phyloP scores from a whole-genome alignment of 2,113 vertebrate genomes.

The Emydocephalus ijimae region DNA sequence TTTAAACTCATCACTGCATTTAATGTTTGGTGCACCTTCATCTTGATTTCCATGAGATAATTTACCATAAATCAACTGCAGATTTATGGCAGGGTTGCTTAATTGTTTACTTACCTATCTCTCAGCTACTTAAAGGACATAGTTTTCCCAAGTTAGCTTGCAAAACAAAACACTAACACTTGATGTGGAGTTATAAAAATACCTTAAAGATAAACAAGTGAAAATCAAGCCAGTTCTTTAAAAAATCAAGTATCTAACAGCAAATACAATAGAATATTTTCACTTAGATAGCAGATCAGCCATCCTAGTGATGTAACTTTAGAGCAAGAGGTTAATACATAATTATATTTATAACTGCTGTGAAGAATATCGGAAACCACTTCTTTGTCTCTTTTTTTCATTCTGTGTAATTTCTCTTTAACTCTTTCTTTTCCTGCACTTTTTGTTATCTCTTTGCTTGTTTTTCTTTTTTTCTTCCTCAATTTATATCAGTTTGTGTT shows the following conservation, averaged over 20 bases:
- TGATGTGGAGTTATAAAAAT: not conserved
- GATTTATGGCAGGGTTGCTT: not conserved
- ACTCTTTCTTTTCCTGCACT: not conserved
- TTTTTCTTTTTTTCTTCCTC: not conserved
- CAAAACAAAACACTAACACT: not conserved
- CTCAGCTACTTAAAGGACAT: not conserved
- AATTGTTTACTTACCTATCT: not conserved
- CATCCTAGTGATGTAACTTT: not conserved
- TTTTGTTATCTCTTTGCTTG: not conserved
- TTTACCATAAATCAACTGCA: not conserved
- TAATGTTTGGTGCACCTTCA: not conserved
- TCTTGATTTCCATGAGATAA: not conserved
- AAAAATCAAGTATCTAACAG: not conserved
- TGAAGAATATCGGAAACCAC: not conserved
- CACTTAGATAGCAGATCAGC: not conserved
- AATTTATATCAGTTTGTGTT: not conserved
- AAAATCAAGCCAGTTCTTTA: not conserved
- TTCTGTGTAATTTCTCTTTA: not conserved
- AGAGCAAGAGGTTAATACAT: not conserved
- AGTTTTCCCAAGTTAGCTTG: not conserved
- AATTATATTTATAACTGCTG: not conserved
- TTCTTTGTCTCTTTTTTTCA: not conserved
- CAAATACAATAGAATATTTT: not conserved
- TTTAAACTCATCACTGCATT: not conserved
- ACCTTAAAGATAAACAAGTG: not conserved